These are phyloP conservation scores for Poecile atricapillus DNA, from an alignment of 2,113 vertebrate genomes.

Conservation along the genomic window DNA sequence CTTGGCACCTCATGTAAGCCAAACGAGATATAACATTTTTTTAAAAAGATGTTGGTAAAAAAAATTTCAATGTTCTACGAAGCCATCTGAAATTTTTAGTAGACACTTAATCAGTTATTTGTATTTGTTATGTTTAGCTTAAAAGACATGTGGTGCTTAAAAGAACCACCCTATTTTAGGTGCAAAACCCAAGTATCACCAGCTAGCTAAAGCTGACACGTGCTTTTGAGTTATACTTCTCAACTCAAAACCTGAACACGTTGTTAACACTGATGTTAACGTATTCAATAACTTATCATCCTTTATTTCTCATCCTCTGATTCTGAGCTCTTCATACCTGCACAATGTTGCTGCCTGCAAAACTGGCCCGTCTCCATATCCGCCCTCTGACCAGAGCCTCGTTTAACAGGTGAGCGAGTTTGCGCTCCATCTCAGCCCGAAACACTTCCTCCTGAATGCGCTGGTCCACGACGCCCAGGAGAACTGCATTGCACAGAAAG, in stretches of 20 bases:
- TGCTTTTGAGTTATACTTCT: not conserved
- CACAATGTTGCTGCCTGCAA: conserved; percentile 82
- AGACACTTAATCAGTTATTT: not conserved
- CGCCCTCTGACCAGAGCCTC: conserved; percentile 79
- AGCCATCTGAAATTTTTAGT: not conserved
- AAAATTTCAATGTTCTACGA: not conserved
- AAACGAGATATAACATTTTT: not conserved
- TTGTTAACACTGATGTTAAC: not conserved
- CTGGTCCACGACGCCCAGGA: conserved; percentile 86
- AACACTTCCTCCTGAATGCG: conserved; percentile 84
- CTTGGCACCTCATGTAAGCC: not conserved
- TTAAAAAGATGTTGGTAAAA: not conserved
- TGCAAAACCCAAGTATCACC: not conserved
- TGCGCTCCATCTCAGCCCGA: conserved; percentile 89
- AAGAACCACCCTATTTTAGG: not conserved
- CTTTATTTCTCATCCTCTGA: not conserved
- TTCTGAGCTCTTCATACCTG: conserved; percentile 77
- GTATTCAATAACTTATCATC: not conserved
- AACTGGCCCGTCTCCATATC: conserved; percentile 86
- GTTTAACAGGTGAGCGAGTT: conserved; percentile 84
- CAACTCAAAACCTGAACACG: not conserved
- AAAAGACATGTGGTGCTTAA: not conserved
- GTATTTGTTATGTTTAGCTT: not conserved
- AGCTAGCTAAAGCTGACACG: accelerated
- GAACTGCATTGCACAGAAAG: conserved; percentile 57